Evolutionary conservation across 2,797 vertebrate genomes (phyloP), one percentile per base, ranked within the genome.

Genomic region (Kryptolebias ocellatus): DNA sequence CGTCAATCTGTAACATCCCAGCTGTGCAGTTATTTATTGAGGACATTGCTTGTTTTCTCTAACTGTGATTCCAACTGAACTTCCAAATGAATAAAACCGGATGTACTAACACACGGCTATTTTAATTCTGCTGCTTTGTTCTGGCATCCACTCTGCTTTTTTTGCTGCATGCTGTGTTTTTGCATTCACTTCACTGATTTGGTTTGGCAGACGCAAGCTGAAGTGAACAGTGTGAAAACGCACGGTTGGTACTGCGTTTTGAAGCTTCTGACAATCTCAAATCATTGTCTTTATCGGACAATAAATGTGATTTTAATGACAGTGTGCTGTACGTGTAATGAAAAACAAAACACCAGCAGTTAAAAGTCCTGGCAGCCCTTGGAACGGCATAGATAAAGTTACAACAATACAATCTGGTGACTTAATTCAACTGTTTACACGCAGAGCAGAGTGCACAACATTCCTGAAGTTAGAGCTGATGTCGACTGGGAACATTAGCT

Each of bases 281-380:
- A 15, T 39, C 0, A 20, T 45, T 59, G 12, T 18, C 17, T 66
- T 50, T 65, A 27, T 53, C 24, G 37, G 18, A 27, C 44, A 5
- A 9, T 64, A 54, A 54, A 49, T 67, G 42, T 60, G 20, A 52
- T 59, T 76, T 63, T 47, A 11, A 70, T 68, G 44, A 4, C 52
- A 24, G 24, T 50, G 17, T 42, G 50, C 51, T 50, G 46, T 31
- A 28, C 37, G 44, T 80, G 29, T 60, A 52, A 50, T 77, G 14
- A 57, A 69, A 64, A 89, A 80, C 78, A 81, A 85, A 89, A 77
- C 76, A 81, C 78, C 79, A 87, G 84, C 79, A 83, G 83, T 60
- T 63, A 4, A 52, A 47, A 29, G 20, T 20, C 31, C 42, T 60
- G 53, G 47, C 49, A 16, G 46, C 45, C n/a, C 0, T 20, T 8